These are phyloP conservation scores for Thecophora atra DNA, from an alignment of 2,888 invertebrate genomes.

Conservation along the genomic window DNA sequence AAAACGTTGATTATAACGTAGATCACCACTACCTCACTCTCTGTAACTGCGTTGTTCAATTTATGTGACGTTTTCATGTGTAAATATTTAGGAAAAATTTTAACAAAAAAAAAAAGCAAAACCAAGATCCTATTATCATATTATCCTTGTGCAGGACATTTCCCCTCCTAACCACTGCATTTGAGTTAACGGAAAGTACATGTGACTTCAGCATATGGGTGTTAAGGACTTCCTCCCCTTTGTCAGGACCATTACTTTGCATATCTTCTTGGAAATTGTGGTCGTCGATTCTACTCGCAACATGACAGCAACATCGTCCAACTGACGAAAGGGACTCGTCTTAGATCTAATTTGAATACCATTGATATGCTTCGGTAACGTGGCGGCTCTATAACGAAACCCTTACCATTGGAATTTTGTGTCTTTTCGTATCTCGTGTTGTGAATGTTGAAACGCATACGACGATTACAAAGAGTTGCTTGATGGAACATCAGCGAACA, in stretches of 20 bases:
- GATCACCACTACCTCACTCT: neutral
- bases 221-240: neutral
- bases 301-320: neutral
- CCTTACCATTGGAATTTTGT: slow-evolving; percentile 23
- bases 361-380: slow-evolving; percentile 17
- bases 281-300: neutral
- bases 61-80: slow-evolving; percentile 42
- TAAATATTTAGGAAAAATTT: slow-evolving; percentile 35
- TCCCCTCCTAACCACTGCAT: neutral
- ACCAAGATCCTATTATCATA: neutral
- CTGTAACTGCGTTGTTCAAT: slow-evolving; percentile 13
- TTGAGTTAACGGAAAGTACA: neutral
- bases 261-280: neutral
- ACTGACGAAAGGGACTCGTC: neutral
- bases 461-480: slow-evolving; percentile 4
- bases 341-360: slow-evolving; percentile 7
- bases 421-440: slow-evolving; percentile 40
- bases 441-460: slow-evolving; percentile 54
- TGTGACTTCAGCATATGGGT: neutral
- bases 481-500: neutral
- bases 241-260: neutral
- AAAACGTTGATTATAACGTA: neutral
- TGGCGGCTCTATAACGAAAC: slow-evolving; percentile 38
- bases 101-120: neutral
- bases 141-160: slow-evolving; percentile 10